Evolutionary conservation across 2,113 vertebrate genomes (phyloP).

Genomic region (Dendrocopos noguchii): DNA sequence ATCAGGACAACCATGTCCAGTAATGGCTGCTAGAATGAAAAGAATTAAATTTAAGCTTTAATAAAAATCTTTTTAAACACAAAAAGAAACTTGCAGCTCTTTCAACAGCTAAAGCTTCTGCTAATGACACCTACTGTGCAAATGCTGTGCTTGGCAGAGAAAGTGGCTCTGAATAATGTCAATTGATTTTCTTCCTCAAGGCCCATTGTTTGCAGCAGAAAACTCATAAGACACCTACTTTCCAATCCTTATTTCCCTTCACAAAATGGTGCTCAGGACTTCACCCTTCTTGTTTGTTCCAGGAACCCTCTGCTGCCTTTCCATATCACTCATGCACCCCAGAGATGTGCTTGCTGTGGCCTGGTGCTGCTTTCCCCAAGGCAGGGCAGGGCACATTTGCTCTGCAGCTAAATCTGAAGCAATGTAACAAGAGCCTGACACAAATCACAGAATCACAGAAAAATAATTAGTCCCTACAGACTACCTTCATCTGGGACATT

Average conservation of each 20-base stretch:
- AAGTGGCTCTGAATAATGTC: not conserved
- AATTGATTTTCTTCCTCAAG: not conserved
- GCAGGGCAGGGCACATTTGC: not conserved
- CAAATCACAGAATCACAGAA: not conserved
- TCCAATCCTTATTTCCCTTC: not conserved
- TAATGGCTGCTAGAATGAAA: not conserved
- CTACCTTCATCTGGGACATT: not conserved
- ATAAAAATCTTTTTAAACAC: not conserved
- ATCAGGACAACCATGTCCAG: not conserved
- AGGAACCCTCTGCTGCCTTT: not conserved
- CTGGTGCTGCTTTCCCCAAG: not conserved
- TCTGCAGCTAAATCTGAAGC: not conserved
- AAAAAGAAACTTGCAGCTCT: not conserved
- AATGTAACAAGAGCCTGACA: not conserved
- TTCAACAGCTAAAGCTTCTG: not conserved
- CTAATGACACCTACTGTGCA: not conserved
- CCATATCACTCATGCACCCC: fast-evolving
- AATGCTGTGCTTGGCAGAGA: not conserved
- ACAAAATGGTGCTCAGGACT: not conserved
- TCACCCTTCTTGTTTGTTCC: fast-evolving
- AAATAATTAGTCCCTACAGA: not conserved
- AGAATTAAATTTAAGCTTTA: not conserved
- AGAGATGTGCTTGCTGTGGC: not conserved
- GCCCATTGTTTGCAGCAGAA: not conserved
- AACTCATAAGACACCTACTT: not conserved